Conservation (phyloP, 2,797 vertebrate genomes). For the Bucorvus abyssinicus region DNA sequence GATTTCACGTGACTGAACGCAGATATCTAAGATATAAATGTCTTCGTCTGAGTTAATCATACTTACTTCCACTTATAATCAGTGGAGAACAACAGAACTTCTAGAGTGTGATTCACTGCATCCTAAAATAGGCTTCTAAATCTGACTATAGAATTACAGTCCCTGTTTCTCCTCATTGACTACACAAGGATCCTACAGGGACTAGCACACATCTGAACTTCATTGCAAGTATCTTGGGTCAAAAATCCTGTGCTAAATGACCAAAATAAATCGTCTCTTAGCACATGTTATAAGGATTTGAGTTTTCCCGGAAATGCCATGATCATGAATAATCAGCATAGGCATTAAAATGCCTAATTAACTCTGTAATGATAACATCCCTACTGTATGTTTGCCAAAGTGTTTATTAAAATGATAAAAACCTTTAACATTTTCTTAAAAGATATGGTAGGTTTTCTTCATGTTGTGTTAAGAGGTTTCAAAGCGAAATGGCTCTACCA, state of each 20-base stretch:
- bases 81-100: constrained; percentile 14
- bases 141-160: not conserved
- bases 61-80: not conserved
- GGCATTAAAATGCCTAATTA: not conserved
- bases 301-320: not conserved
- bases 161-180: not conserved
- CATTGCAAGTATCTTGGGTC: not conserved
- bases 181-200: not conserved
- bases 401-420: not conserved
- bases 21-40: not conserved
- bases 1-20: not conserved
- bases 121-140: constrained; percentile 44
- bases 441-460: not conserved
- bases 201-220: not conserved
- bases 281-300: not conserved
- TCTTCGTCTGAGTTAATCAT: not conserved
- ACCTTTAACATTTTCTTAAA: not conserved
- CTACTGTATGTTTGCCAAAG: not conserved
- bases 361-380: not conserved
- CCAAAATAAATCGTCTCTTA: not conserved
- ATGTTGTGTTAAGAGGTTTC: not conserved
- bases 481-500: not conserved
- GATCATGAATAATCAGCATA: not conserved
- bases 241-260: constrained; percentile 9
- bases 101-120: not conserved